Conservation (phyloP, 2,113 vertebrate species). For the Cricetomys ansorgei region DNA sequence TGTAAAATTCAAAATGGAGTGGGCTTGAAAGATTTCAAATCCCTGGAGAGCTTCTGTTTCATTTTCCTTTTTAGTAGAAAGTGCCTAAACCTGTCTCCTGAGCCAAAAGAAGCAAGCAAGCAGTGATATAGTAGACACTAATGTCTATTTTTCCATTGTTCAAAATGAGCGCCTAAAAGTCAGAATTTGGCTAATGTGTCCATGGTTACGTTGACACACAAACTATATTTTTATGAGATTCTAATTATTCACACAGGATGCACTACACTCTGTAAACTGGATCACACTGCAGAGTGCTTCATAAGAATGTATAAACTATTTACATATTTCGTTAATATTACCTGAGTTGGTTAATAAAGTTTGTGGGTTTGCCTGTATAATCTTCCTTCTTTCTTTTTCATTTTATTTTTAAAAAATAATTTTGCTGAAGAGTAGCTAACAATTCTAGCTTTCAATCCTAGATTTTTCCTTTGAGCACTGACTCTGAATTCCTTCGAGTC, state of each 20-base stretch:
- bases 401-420: background rate
- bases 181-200: conserved; percentile 23
- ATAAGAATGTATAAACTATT: conserved; percentile 53
- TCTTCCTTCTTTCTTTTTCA: too few species aligned
- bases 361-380: background rate
- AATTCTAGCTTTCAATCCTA: background rate
- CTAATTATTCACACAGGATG: background rate
- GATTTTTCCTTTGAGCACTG: background rate
- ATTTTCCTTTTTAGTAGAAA: background rate
- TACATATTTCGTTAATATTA: conserved; percentile 53
- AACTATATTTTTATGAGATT: conserved; percentile 59
- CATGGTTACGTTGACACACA: background rate
- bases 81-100: background rate
- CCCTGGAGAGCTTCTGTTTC: background rate
- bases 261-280: conserved; percentile 34
- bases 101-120: background rate
- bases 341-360: conserved; percentile 27
- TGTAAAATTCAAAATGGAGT: background rate
- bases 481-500: background rate
- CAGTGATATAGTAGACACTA: background rate
- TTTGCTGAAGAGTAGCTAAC: conserved; percentile 33
- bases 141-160: background rate
- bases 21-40: background rate
- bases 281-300: conserved; percentile 9
- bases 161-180: conserved; percentile 42